Evolutionary conservation across 2,113 vertebrate species (phyloP), one percentile per base, ranked within the genome.

Genomic region (Epinephelus lanceolatus): DNA sequence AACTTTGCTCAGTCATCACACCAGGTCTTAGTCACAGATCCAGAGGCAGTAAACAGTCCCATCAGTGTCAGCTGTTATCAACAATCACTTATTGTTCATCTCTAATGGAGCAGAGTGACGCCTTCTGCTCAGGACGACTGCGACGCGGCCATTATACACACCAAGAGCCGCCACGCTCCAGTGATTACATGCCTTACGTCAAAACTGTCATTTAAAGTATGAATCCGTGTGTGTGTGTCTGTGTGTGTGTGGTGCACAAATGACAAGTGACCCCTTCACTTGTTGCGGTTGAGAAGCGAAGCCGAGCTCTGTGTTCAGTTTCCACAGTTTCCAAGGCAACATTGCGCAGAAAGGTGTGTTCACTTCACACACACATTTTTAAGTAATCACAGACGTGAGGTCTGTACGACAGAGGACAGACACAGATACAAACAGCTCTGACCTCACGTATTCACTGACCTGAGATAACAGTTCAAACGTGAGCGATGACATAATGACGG

Each of bases 281-380:
- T 73, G 71, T 71, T 57, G 62, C 83, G 51, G 59, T 17, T 17
- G 11, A 75, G 52, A 69, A 60, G 18, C 49, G 4, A 30, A 30
- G 30, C 30, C 0, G 2, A 63, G 23, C 59, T 57, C 23, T 13
- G 19, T 25, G 57, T 76, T 60, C 60, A 75, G 25, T 72, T 81
- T 73, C 23, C 63, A 13, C 69, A 62, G 88, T 88, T 90, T 88
- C 89, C 89, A 86, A 53, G 86, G 86, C 78, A 90, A 90, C 89
- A 30, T 67, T 33, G 33, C 23, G 8, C 2, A 1, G 21, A 55
- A 80, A 81, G 70, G 71, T 80, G 80, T 49, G 21, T 76, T 70
- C 14, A 19, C 23, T 23, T 18, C 33, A 27, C 51, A 30, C 61
- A 40, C 56, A 73, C 53, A 25, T 5, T 4, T 12, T 57, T 10